Evolutionary conservation across 2,797 vertebrate genomes (phyloP).

Genomic region (Staurois parvus): DNA sequence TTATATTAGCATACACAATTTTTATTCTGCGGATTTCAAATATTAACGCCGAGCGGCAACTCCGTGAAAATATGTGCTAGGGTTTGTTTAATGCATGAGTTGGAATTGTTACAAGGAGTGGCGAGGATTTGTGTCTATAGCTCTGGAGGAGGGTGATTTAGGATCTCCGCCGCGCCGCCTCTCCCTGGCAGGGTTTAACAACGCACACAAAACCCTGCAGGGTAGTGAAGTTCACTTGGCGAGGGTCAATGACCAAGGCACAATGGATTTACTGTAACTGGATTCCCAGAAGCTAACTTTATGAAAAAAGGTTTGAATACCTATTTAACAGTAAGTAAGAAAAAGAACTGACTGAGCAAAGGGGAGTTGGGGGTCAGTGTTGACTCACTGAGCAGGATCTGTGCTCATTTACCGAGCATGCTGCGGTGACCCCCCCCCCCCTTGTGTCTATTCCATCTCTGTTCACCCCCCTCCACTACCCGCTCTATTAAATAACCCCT

Average conservation of each 20-base stretch:
- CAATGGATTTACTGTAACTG: conserved; percentile 57
- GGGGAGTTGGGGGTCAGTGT: conserved; percentile 26
- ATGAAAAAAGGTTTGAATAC: conserved; percentile 43
- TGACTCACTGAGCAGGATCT: conserved; percentile 44
- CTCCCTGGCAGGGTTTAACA: conserved; percentile 33
- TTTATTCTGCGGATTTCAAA: too few relatives aligned
- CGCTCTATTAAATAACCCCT: background rate
- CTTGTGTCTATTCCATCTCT: background rate
- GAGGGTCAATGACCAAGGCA: conserved; percentile 48
- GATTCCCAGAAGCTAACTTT: conserved; percentile 55
- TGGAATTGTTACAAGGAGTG: background rate
- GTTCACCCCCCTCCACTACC: background rate
- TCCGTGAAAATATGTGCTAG: too few relatives aligned
- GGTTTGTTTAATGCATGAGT: background rate
- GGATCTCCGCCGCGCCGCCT: conserved; percentile 6
- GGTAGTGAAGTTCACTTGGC: conserved; percentile 51
- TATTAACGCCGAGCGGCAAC: too few relatives aligned
- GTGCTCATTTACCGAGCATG: conserved; percentile 17
- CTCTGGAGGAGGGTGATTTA: conserved; percentile 10
- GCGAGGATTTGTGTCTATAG: background rate
- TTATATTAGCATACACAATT: too few relatives aligned
- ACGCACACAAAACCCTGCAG: conserved; percentile 51
- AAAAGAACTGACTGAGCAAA: conserved; percentile 38
- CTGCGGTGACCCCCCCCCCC: background rate
- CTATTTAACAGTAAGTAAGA: conserved; percentile 50